Base-by-base conservation (phyloP, 2,888 invertebrate genomes). In the Watsonalla binaria region DNA sequence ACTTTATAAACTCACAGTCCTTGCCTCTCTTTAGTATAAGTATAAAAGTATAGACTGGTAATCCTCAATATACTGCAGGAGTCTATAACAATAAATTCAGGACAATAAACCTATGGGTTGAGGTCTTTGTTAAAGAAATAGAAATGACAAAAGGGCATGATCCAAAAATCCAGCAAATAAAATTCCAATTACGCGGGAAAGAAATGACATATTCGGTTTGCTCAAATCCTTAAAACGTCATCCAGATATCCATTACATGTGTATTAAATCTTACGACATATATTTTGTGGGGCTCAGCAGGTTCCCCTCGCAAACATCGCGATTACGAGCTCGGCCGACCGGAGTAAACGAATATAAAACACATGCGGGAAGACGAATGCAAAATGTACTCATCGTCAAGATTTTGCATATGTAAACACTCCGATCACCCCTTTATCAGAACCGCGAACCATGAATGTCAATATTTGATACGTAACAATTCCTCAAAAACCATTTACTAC, bases 201-300 rank as follows among this genome's bases (percentile, higher is more conserved):
- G 81, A 86, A 87, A 88, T 89, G 89, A 88, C 90, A 88, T 89
- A 89, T 89, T 90, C 86, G 85, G 90, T 90, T 90, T 90, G 90
- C 90, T 79, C 89, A 90, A 90, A 90, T 90, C 90, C 90, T 90
- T 90, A 90, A 90, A 90, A 86, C 84, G 90, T 90, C 90, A 90
- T 90, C 88, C 89, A 89, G 90, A 90, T 90, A 90, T 90, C 90
- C 89, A 90, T 90, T 90, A 90, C 90, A 90, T 90, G 88, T 90
- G 88, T 90, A 90, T 90, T 90, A 90, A 90, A 90, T 90, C 90
- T 90, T 86, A 90, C 89, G 90, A 90, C 90, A 90, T 89, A 90
- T 90, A 90, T 89, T 24, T 89, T 84, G 90, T 84, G 85, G 86
- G 89, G 87, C 84, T 76, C 81, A 88, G 86, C 89, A 86, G 77